Base-by-base conservation (phyloP, 2,113 vertebrate species). In the Tichodroma muraria region DNA sequence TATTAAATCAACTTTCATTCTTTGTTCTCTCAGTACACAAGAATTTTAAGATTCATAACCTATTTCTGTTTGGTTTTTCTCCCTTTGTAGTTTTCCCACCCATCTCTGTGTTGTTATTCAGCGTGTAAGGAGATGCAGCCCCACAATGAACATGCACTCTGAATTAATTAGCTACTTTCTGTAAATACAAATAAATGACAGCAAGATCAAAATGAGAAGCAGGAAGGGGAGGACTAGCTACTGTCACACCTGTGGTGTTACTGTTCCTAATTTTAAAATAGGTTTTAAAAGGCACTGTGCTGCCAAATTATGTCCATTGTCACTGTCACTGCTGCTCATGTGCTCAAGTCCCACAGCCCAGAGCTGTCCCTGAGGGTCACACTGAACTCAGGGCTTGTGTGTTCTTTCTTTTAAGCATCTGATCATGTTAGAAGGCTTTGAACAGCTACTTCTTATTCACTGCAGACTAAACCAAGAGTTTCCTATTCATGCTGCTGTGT, bases 1-100 rank as follows among this genome's bases (percentile, higher is more conserved):
- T 37, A 96, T 91, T 94, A 95, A 93, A 90, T 88, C 81, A 91
- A 68, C 66, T 81, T 96, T 71, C 59, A 52, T 65, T 94, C 88
- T 97, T 96, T 95, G 68, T 94, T 80, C 73, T 94, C 88, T 80
- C 80, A 52, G 72, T 49, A 63, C 57, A 80, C 25, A 81, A 27
- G 68, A 73, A 80, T 92, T 70, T 95, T 77, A 84, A 93, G 90
- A 93, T 88, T 90, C 84, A 53, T 86, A 92, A 91, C 92, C 80
- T 85, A 82, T 95, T 95, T 94, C 92, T 96, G 63, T 78, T 91
- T 84, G 40, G 4, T 56, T 89, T 95, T 91, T 59, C 56, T 94
- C 17, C 63, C 80, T 95, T 93, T 95, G 85, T 94, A 91, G 80
- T 83, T 85, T 83, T 73, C 60, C 14, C 13, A 66, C 56, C 31